Base-by-base conservation (phyloP, 2,888 invertebrate genomes). In the Uropetala carovei region DNA sequence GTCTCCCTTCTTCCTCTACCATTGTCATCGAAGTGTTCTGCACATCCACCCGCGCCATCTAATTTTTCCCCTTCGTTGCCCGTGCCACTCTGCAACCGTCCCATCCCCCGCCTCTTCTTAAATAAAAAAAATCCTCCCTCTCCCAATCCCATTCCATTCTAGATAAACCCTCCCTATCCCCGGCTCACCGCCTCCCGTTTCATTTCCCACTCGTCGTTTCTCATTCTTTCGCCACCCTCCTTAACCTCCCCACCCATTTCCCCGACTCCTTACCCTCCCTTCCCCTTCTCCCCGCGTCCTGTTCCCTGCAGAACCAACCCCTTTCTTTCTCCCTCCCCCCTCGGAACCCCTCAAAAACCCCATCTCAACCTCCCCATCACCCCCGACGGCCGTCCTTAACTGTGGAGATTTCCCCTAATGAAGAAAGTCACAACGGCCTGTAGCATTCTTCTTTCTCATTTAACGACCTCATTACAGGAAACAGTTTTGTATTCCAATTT, bases 401-500 rank as follows among this genome's bases (percentile, higher is more conserved):
- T 22, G 43, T 83, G 56, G 89, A 89, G 89, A 89, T 89, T 89
- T 89, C 64, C 89, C 89, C 89, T 89, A 89, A 89, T 89, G 89
- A 89, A 89, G 89, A 89, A 89, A 89, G 89, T 89, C 89, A 89
- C 89, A 68, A 89, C 89, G 89, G 89, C 89, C 64, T 64, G 89
- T 27, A 89, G 89, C 89, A 89, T 89, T 89, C 89, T 89, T 89
- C 64, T 64, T 68, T 89, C 89, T 60, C 64, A 89, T 89, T 89
- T 89, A 89, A 89, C 89, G 89, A 89, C 89, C 89, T 89, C 89
- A 89, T 89, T 89, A 89, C 89, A 64, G 89, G 64, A 89, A 89
- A 89, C 89, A 89, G 89, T 89, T 86, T 89, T 89, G 89, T 89
- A 89, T 89, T 89, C 89, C 89, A 89, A 89, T 89, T 89, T 89